Evolutionary conservation across 2,888 invertebrate species (phyloP).

Genomic region (Therioaphis trifolii): DNA sequence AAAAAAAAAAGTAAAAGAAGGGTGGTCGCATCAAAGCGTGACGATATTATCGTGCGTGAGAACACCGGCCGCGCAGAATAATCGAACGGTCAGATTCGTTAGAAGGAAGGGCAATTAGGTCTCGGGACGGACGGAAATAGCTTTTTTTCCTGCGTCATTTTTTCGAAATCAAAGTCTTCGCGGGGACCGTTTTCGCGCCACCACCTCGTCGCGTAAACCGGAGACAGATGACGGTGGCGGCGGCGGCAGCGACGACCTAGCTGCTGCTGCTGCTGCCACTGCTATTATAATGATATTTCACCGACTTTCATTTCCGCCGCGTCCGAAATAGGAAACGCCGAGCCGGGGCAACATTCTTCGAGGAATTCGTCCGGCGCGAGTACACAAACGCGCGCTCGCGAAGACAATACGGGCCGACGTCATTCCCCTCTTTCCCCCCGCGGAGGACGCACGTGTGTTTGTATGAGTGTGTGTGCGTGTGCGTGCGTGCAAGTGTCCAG

Average conservation of each 20-base stretch:
- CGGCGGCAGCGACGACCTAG: neutral
- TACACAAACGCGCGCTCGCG: too few relatives aligned
- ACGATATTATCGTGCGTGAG: neutral
- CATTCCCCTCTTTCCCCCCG: too few relatives aligned
- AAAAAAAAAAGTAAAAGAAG: too few relatives aligned
- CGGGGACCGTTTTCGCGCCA: too few relatives aligned
- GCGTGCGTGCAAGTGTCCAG: too few relatives aligned
- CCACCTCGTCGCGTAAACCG: neutral
- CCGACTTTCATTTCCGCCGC: constrained; percentile 60
- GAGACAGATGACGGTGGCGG: neutral
- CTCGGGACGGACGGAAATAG: neutral
- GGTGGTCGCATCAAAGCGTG: too few relatives aligned
- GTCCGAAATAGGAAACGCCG: constrained; percentile 55
- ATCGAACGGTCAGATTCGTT: too few relatives aligned
- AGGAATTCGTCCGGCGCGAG: constrained; percentile 23
- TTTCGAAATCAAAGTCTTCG: neutral
- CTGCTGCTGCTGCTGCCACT: too few relatives aligned
- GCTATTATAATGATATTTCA: constrained; percentile 61
- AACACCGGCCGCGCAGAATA: neutral
- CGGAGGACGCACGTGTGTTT: too few relatives aligned
- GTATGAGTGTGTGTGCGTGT: too few relatives aligned
- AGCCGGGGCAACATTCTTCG: constrained; percentile 51
- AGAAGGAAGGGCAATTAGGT: too few relatives aligned
- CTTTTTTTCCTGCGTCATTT: too few relatives aligned
- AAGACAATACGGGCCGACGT: neutral